Percentiles rank a stretch among this genome's conserved stretches.
phyloP scores from a whole-genome alignment of 2,888 invertebrate species.

The Tetranychus truncatus region DNA sequence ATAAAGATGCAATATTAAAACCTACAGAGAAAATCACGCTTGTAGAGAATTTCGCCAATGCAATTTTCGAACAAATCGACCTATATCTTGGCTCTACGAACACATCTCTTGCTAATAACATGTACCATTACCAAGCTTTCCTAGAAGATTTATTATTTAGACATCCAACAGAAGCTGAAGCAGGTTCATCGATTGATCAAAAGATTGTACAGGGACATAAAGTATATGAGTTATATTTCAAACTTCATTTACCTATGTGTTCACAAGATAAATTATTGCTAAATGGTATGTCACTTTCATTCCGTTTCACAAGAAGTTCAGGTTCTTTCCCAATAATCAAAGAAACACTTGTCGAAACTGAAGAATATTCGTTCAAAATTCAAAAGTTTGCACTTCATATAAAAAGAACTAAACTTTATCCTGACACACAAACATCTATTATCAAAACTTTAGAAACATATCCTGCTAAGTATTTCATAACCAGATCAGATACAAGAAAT shows the following conservation, averaged over 20 bases:
- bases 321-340: too few relatives aligned
- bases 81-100: background rate
- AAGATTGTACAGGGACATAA: too few relatives aligned
- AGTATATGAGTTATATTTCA: too few relatives aligned
- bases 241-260: too few relatives aligned
- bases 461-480: constrained; percentile 26
- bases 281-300: too few relatives aligned
- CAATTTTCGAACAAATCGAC: background rate
- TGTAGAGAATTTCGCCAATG: background rate
- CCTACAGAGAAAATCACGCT: background rate
- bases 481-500: constrained; percentile 24
- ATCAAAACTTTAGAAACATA: background rate
- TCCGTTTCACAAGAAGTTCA: too few relatives aligned
- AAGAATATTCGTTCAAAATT: background rate
- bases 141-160: too few relatives aligned
- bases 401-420: background rate
- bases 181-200: too few relatives aligned
- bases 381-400: background rate
- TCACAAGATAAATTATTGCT: too few relatives aligned
- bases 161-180: too few relatives aligned
- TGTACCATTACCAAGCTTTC: background rate
- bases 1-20: background rate
- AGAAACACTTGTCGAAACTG: too few relatives aligned
- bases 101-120: background rate
- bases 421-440: background rate